Percentiles rank a stretch among this genome's conserved stretches.
phyloP scores from a whole-genome alignment of 2,797 vertebrate species.

The Anniella stebbinsi region DNA sequence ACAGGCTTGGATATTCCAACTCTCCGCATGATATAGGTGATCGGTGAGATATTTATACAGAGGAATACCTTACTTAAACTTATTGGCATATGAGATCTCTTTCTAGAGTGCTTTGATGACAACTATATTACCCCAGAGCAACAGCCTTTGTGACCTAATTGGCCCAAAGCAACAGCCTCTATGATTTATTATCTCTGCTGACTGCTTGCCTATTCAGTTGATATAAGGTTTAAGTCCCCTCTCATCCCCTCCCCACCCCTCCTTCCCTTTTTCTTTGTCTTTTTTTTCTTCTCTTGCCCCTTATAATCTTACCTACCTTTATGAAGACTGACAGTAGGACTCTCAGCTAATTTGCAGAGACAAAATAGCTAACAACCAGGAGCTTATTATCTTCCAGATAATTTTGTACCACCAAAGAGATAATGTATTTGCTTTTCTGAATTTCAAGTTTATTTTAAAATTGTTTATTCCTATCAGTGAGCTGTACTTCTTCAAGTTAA shows the following conservation, averaged over 20 bases:
- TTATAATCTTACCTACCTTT: slow-evolving; percentile 25
- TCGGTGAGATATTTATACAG: not conserved
- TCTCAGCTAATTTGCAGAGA: slow-evolving; percentile 18
- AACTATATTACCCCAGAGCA: not conserved
- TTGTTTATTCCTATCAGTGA: not conserved
- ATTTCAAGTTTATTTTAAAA: not conserved
- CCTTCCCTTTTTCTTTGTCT: slow-evolving; percentile 20
- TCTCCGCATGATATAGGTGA: not conserved
- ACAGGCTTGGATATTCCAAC: not conserved
- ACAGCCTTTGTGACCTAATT: slow-evolving; percentile 32
- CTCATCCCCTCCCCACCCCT: slow-evolving; percentile 43
- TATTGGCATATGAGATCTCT: not conserved
- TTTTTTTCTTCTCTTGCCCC: not conserved
- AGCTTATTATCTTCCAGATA: slow-evolving; percentile 28
- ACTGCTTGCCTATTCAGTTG: slow-evolving; percentile 23
- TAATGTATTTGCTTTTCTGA: slow-evolving; percentile 27
- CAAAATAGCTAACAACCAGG: slow-evolving; percentile 11
- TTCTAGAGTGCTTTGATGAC: not conserved
- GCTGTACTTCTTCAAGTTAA: not conserved
- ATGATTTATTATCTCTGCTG: slow-evolving; percentile 7
- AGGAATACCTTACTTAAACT: not conserved
- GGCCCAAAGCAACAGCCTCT: slow-evolving; percentile 7
- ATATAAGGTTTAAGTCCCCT: slow-evolving; percentile 2
- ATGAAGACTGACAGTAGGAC: slow-evolving; percentile 29
- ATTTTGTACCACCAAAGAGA: slow-evolving; percentile 34